Evolutionary conservation across 2,113 vertebrate genomes (phyloP), one percentile per base, ranked within the genome.

Genomic region (Hippoglossus stenolepis): DNA sequence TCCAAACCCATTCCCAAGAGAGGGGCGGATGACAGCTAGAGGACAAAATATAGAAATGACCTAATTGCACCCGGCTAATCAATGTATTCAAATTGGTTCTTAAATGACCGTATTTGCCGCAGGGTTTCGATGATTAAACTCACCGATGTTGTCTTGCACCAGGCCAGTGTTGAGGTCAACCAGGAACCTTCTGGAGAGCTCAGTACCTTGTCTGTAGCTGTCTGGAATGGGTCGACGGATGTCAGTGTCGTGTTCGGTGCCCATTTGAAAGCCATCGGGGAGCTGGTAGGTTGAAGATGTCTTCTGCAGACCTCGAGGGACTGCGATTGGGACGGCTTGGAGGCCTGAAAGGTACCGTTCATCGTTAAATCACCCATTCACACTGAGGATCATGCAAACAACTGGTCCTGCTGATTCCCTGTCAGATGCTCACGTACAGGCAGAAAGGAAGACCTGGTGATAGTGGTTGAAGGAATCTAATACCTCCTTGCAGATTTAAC

Each of bases 161-260:
- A 85, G 70, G n/a, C 87, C 88, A 0, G 89, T 87, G 66, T 86
- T 81, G 15, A 87, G 83, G 77, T 93, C 84, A 7, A 91, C 84
- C 0, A 93, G 23, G 60, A 93, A 70, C 14, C 77, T 85, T 20
- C 83, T 85, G 61, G 88, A 88, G 3, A 91, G 87, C 76, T 94
- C 90, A 0, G 85, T 94, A 7, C 90, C 93, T 77, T 93, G 91
- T 40, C 79, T 67, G 63, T 84, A 86, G 67, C 51, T 54, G 35
- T 61, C 51, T 20, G 73, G 66, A 64, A 79, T 5, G 2, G 38
- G 40, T n/a, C 23, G 3, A 3, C 1, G 23, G 49, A 57, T 5
- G 38, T 74, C 17, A 0, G 14, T 31, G 31, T 31, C 35, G 15
- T 51, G 35, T 47, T 69, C 62, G 0, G 49, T 43, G 15, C 62